Percentiles rank a stretch among this genome's conserved stretches.
phyloP scores from a whole-genome alignment of 2,888 invertebrate genomes.

The Meloe dianella region DNA sequence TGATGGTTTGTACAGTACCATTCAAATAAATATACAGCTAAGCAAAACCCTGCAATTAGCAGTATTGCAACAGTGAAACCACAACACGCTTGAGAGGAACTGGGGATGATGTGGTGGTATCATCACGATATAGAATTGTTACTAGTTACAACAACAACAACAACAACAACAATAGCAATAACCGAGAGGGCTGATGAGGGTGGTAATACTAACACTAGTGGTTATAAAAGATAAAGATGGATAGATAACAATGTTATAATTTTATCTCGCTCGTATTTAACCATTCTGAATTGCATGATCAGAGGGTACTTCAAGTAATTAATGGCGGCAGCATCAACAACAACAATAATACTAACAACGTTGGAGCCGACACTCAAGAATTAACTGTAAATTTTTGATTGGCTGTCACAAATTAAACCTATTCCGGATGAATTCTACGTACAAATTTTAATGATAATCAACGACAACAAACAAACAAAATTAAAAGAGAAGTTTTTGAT shows the following conservation, averaged over 20 bases:
- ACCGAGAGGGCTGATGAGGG: not conserved
- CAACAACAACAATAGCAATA: not conserved
- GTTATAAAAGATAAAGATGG: not conserved
- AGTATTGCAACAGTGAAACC: slow-evolving; percentile 13
- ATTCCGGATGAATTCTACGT: not conserved
- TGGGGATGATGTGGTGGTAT: not conserved
- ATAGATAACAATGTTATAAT: not conserved
- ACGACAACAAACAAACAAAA: not conserved
- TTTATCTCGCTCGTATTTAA: not conserved
- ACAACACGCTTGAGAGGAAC: not conserved
- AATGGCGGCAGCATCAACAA: not conserved
- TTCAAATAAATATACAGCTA: not conserved
- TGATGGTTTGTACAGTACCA: not conserved
- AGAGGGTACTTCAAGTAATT: slow-evolving; percentile 1
- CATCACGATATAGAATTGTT: slow-evolving; percentile 1
- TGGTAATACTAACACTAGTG: not conserved
- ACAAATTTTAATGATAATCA: not conserved
- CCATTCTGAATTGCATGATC: not conserved
- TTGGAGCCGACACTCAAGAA: not conserved
- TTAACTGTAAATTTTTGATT: not conserved
- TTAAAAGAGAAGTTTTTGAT: not conserved
- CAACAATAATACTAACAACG: not conserved
- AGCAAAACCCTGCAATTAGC: slow-evolving; percentile 11
- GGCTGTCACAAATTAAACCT: not conserved
- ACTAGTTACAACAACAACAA: not conserved